A percentile compares a stretch with the other conserved stretches of the same genome.
Evolutionary conservation across 2,797 vertebrate genomes (phyloP).

Genomic region (Pangasius krempfi): DNA sequence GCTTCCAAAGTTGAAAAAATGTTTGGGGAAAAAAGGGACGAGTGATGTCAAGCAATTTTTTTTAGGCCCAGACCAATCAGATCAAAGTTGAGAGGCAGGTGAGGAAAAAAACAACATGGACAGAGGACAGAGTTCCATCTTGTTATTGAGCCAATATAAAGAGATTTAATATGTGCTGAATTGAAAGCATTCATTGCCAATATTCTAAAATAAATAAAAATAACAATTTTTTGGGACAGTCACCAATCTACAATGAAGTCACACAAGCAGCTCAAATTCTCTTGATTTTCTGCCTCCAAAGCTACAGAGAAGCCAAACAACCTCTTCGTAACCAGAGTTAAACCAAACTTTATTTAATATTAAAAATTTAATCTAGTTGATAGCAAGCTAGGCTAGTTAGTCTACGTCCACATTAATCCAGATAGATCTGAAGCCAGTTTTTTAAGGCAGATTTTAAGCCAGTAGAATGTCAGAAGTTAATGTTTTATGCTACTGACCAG

Average conservation of each 20-base stretch:
- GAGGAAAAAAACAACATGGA: not conserved
- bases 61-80: not conserved
- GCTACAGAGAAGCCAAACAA: not conserved
- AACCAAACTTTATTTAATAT: not conserved
- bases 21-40: not conserved
- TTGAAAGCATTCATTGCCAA: not conserved
- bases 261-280: not conserved
- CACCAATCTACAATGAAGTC: not conserved
- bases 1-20: not conserved
- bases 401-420: too few relatives aligned
- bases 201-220: not conserved
- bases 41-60: not conserved
- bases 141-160: not conserved
- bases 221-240: not conserved
- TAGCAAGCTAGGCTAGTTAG: not conserved
- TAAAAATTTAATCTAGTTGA: not conserved
- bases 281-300: not conserved
- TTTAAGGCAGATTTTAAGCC: too few relatives aligned
- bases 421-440: too few relatives aligned
- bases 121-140: not conserved
- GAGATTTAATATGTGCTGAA: not conserved
- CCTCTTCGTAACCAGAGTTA: not conserved
- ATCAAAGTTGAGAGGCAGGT: too few relatives aligned
- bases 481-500: not conserved
- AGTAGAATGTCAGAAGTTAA: not conserved